Evolutionary conservation across 1,140 invertebrate species (phyloP).

Genomic region (Caenorhabditis elegans): WBcel235 BX284605.5:20670001-20670500

Average conservation of each 20-base stretch:
- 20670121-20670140: conserved; percentile 75
- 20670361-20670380: conserved; percentile 33
- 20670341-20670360: conserved; percentile 55
- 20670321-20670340: conserved; percentile 63
- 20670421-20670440: conserved; percentile 50
- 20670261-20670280: conserved; percentile 58
- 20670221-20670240: conserved; percentile 58
- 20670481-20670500: conserved; percentile 53
- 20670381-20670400: conserved; percentile 41
- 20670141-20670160: conserved; percentile 60
- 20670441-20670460: conserved; percentile 52
- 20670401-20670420: conserved; percentile 47
- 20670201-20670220: conserved; percentile 52
- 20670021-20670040: conserved; percentile 58
- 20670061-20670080: conserved; percentile 71
- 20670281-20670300: conserved; percentile 53
- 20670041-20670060: conserved; percentile 61
- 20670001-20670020: conserved; percentile 54
- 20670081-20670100: conserved; percentile 73
- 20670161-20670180: conserved; percentile 53
- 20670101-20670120: conserved; percentile 80
- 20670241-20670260: conserved; percentile 58
- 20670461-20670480: conserved; percentile 42
- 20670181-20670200: conserved; percentile 18
- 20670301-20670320: conserved; percentile 61